Evolutionary conservation across 2,888 invertebrate species (phyloP).

Genomic region (Microctonus hyperodae): DNA sequence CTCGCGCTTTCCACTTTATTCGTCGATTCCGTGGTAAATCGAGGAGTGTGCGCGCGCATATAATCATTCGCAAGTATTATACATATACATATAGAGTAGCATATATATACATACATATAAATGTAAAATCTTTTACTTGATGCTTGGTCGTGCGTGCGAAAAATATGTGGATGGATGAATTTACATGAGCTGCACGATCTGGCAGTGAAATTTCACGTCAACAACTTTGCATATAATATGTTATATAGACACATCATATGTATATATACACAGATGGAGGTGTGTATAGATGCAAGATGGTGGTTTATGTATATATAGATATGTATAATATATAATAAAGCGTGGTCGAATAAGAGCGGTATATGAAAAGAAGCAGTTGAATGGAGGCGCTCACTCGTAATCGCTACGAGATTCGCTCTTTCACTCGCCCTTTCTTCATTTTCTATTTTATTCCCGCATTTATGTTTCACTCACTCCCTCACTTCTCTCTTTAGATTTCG

Average conservation of each 20-base stretch:
- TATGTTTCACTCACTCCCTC: neutral
- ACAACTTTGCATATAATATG: neutral
- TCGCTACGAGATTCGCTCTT: conserved; percentile 36
- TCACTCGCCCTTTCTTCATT: conserved; percentile 16
- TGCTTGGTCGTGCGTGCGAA: conserved; percentile 12
- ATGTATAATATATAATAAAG: conserved; percentile 12
- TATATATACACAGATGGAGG: neutral
- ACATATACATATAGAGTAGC: neutral
- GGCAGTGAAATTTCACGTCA: conserved; percentile 12
- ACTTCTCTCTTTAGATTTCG: neutral
- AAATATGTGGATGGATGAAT: conserved; percentile 17
- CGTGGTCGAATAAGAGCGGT: conserved; percentile 31
- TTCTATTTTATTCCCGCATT: conserved; percentile 1
- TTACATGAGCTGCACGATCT: conserved; percentile 10
- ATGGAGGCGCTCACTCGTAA: conserved; percentile 48
- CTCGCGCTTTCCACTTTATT: neutral
- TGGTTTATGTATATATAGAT: conserved; percentile 1
- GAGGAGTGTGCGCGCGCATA: neutral
- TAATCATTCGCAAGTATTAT: neutral
- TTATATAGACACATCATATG: neutral
- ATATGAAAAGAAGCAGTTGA: conserved; percentile 40
- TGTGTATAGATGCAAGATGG: conserved; percentile 14
- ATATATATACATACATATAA: neutral
- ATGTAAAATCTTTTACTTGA: neutral
- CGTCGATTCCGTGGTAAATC: neutral